Percentiles rank a stretch among this genome's conserved stretches.
phyloP scores from a whole-genome alignment of 2,797 vertebrate species.

The Oreonectes daqikongensis region DNA sequence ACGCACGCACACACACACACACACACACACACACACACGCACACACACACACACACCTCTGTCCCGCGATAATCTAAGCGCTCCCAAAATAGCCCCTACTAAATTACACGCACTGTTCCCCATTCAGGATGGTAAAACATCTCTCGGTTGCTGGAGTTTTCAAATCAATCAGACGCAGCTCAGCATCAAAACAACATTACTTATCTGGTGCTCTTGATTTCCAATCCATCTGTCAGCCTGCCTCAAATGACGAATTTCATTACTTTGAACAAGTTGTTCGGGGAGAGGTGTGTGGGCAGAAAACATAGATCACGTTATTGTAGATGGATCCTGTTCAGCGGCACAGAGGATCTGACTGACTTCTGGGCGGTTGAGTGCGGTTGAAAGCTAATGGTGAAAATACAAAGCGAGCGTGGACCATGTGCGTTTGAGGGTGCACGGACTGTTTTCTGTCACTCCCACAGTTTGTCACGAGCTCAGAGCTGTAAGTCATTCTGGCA shows the following conservation, averaged over 20 bases:
- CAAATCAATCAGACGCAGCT: slow-evolving; percentile 77
- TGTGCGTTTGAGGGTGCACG: background rate
- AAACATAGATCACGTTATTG: slow-evolving; percentile 81
- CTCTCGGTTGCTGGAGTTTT: slow-evolving; percentile 73
- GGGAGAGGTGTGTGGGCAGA: slow-evolving; percentile 65
- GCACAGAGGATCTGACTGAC: slow-evolving; percentile 61
- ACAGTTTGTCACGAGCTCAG: slow-evolving; percentile 54
- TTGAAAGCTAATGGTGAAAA: slow-evolving; percentile 44
- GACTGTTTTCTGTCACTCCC: slow-evolving; percentile 38
- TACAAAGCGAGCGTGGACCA: slow-evolving; percentile 18
- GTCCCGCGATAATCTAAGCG: slow-evolving; percentile 7
- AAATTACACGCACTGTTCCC: slow-evolving; percentile 64
- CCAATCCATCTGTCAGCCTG: slow-evolving; percentile 78
- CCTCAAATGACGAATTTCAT: slow-evolving; percentile 82
- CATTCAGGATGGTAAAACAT: slow-evolving; percentile 61
- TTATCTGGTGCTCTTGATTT: slow-evolving; percentile 83
- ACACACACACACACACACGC: slow-evolving; percentile 6
- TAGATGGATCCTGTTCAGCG: slow-evolving; percentile 69
- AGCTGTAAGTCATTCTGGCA: slow-evolving; percentile 48
- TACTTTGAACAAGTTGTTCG: slow-evolving; percentile 77
- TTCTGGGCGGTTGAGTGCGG: slow-evolving; percentile 39
- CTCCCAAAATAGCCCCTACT: slow-evolving; percentile 40
- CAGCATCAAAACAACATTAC: slow-evolving; percentile 83
- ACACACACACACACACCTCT: slow-evolving; percentile 7
- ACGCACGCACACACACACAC: slow-evolving; percentile 8